Base-by-base conservation (phyloP, 2,797 vertebrate species). In the Trematomus bernacchii region DNA sequence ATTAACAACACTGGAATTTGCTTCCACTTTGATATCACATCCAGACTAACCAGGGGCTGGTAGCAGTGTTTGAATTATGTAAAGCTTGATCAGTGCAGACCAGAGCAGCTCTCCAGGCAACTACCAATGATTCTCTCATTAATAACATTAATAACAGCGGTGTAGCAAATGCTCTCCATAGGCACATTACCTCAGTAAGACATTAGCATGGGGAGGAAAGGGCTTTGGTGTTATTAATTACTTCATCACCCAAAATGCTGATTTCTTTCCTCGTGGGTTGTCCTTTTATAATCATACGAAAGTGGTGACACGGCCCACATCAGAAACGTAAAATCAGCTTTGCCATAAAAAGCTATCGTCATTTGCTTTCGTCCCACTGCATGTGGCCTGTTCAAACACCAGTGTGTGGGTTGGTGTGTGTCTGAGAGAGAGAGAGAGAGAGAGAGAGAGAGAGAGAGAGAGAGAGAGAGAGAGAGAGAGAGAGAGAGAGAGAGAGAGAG, bases 1-100 rank as follows among this genome's bases (percentile, higher is more conserved):
- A 61, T 72, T 66, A 66, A 77, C 64, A 18, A 69, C 72, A 9
- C 11, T 57, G 40, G 73, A 52, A 83, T 83, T 42, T 3, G 44
- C 72, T 43, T 65, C 54, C 16, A 55, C 43, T 76, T 85, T 80
- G 50, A 73, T 68, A 67, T 73, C 6, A 57, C 73, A 69, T 74
- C 74, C 85, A 86, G 84, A 68, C 48, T 50, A 55, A 78, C 83
- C 42, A 73, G 46, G 63, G 15, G 40, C 76, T 68, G 65, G 69
- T 47, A 80, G 70, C 61, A 59, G 18, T 33, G 67, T 83, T 82
- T 90, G 87, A 89, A 90, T 92, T 90, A 93, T 93, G 87, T 87
- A 89, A 91, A 52, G 53, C 65, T 77, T 69, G 84, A 82, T 84
- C 85, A 62, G 47, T 16, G 77, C n/a, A 77, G 82, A 90, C 69